Percentiles rank a stretch among this genome's conserved stretches.
phyloP scores from a whole-genome alignment of 2,113 vertebrate species.

The Archilochus colubris region DNA sequence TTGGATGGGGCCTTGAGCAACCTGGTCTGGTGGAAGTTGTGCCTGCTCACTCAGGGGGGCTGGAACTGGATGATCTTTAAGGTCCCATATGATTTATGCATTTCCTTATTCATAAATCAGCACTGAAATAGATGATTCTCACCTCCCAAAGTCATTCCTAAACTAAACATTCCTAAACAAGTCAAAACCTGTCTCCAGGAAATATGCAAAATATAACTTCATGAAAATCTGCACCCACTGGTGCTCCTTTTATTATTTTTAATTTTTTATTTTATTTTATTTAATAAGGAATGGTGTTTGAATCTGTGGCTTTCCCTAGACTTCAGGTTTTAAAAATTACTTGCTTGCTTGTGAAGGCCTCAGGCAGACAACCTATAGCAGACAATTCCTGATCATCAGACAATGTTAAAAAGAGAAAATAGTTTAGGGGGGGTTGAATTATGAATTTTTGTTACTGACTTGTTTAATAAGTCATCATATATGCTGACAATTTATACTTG shows the following conservation, averaged over 20 bases:
- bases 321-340: background rate
- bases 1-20: too few species aligned
- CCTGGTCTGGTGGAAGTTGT: too few species aligned
- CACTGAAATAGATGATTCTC: background rate
- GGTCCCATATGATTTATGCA: background rate
- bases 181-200: background rate
- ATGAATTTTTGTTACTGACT: background rate
- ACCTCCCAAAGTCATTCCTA: background rate
- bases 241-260: background rate
- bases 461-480: background rate
- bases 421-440: background rate
- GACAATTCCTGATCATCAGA: background rate
- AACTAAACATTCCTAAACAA: background rate
- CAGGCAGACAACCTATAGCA: background rate
- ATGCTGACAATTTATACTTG: background rate
- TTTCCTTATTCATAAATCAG: background rate
- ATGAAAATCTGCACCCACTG: background rate
- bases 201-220: background rate
- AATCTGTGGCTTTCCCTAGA: background rate
- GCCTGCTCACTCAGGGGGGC: too few species aligned
- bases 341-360: background rate
- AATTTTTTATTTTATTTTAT: background rate
- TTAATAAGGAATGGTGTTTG: background rate
- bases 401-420: background rate
- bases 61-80: too few species aligned